A percentile compares a stretch with the other conserved stretches of the same genome.
Evolutionary conservation across 2,113 vertebrate species (phyloP).

Genomic region (Dasyprocta punctata): DNA sequence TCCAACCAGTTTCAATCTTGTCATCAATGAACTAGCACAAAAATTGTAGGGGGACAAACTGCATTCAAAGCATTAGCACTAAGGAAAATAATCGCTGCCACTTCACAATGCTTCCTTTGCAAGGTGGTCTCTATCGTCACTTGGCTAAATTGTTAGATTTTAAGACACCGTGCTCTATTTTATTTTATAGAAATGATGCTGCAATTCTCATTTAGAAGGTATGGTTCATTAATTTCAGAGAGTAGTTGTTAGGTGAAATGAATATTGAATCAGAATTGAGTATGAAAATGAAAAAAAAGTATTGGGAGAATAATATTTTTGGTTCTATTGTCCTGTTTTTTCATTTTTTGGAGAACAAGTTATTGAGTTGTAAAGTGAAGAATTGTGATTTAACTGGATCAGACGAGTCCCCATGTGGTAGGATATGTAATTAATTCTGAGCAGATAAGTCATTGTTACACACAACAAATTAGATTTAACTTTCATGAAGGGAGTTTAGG

Average conservation of each 20-base stretch:
- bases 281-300: neutral
- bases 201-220: neutral
- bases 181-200: neutral
- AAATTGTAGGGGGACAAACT: neutral
- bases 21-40: neutral
- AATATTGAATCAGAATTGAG: neutral
- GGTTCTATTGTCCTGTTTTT: neutral
- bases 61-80: rapidly evolving
- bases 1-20: neutral
- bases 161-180: neutral
- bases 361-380: neutral
- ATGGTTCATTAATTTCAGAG: neutral
- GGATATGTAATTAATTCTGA: neutral
- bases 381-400: neutral
- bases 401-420: neutral
- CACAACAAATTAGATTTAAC: neutral
- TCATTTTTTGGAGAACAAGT: constrained; percentile 1
- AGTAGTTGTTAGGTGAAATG: neutral
- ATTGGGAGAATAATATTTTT: neutral
- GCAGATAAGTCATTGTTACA: neutral
- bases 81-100: neutral
- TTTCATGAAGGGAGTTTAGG: neutral
- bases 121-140: neutral
- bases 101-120: neutral
- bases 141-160: neutral